Evolutionary conservation across 2,113 vertebrate genomes (phyloP), one percentile per base, ranked within the genome.

Genomic region (Mungos mungo): DNA sequence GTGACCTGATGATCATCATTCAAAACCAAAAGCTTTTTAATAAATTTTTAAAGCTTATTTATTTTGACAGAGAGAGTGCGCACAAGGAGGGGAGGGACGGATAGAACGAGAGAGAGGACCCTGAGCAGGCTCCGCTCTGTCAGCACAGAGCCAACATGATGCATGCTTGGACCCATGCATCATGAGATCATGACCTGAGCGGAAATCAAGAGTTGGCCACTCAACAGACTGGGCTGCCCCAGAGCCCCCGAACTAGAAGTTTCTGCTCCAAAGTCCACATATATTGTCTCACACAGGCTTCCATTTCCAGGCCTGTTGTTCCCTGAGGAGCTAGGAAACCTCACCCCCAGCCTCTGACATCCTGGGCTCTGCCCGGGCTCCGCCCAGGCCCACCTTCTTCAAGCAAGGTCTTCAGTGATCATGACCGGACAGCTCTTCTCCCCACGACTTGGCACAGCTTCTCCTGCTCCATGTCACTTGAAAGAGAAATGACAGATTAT

Each of bases 401-500:
- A 68, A 60, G 47, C 52, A 47, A 86, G 9, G 54, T 52, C 12
- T 14, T 74, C 38, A 7, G 63, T 3, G 66, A n/a, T 2, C 3
- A 3, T 0, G 7, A 38, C 0, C 10, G 12, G 19, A 68, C 9
- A 2, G 27, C 83, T 81, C 71, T 71, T 1, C 3, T 31, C 79
- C 29, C 52, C 38, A 35, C 0, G 0, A 12, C 13, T 12, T 60
- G 16, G 3, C 31, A 19, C 12, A 21, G 60, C 14, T 1, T 52
- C 21, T 74, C 29, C 19, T 4, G 9, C 31, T 13, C 4, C 38
- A 38, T 29, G 63, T 57, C 69, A 23, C n/a, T 9, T 18, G 50
- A 16, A 19, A 86, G 66, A 85, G 71, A 52, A 92, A 82, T 35
- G 52, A 47, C 16, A 33, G 65, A 5, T 14, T 14, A 8, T 7